Base-by-base conservation (phyloP, 2,888 invertebrate genomes). In the Eupithecia exiguata region DNA sequence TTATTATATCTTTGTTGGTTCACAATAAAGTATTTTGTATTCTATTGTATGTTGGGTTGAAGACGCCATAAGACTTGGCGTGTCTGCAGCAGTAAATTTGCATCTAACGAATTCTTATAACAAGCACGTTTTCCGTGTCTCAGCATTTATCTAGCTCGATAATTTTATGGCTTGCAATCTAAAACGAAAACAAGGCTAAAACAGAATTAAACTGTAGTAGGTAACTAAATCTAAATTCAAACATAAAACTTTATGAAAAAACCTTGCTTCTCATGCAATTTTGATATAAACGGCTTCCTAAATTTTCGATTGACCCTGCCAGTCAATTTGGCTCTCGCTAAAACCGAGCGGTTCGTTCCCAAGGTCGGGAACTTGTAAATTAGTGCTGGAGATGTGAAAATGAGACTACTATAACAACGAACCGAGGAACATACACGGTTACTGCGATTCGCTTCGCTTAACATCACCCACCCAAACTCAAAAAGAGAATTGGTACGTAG, bases 291-390 rank as follows among this genome's bases (percentile, higher is more conserved):
- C 73, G 70, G 71, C 75, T 80, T 80, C 80, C 79, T 78, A 78
- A 79, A 79, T 74, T 75, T 82, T 83, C 74, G 78, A 77, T 80
- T 80, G 89, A 86, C 89, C 88, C 85, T 80, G 87, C 76, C 71
- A 78, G 78, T 81, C 85, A 87, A 89, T 88, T 88, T 86, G 84
- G 83, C 78, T 80, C 81, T 84, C 82, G 87, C 87, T 88, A 89
- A 89, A 86, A 87, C 81, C 77, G 80, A 83, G 82, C 80, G 82
- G 81, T 79, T 82, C 80, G 78, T 81, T 83, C 74, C 80, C 88
- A 90, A 89, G 89, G 91, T 83, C 84, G 81, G 84, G 81, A 83
- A 86, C 86, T 86, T 89, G 89, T 87, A 85, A 91, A 89, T 88
- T 87, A 81, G 82, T 71, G 70, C 61, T 71, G 71, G 77, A 80